These are phyloP conservation scores for Dasyornis broadbenti DNA, from an alignment of 2,113 vertebrate genomes.

Conservation along the genomic window DNA sequence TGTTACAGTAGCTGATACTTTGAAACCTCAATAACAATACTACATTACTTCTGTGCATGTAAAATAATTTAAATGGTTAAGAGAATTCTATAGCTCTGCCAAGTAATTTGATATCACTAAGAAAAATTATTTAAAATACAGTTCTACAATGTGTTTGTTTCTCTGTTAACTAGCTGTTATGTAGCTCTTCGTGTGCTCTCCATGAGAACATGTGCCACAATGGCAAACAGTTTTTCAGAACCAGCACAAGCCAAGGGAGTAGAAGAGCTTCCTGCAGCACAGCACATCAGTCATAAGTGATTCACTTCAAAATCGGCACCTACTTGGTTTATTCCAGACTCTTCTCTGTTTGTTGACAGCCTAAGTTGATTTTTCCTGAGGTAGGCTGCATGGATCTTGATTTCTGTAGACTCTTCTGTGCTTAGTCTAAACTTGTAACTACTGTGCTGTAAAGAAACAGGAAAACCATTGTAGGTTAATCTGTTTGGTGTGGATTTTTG, in stretches of 20 bases:
- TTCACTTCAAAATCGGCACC: neutral
- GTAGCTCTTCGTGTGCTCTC: neutral
- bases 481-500: neutral
- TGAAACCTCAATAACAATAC: neutral
- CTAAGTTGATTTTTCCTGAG: neutral
- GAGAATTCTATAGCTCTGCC: neutral
- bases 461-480: neutral
- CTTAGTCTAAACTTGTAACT: neutral
- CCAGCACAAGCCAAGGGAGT: neutral
- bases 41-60: accelerated
- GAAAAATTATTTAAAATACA: neutral
- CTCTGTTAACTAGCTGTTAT: neutral
- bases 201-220: neutral
- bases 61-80: neutral
- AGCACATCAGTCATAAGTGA: neutral
- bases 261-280: neutral
- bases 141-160: neutral
- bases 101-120: neutral
- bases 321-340: neutral
- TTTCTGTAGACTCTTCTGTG: neutral
- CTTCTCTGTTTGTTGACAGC: neutral
- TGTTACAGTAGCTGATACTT: neutral
- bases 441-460: neutral
- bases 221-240: neutral
- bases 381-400: neutral